phyloP scores from a whole-genome alignment of 1,140 invertebrate species.

The Parapsyche elsis region DNA sequence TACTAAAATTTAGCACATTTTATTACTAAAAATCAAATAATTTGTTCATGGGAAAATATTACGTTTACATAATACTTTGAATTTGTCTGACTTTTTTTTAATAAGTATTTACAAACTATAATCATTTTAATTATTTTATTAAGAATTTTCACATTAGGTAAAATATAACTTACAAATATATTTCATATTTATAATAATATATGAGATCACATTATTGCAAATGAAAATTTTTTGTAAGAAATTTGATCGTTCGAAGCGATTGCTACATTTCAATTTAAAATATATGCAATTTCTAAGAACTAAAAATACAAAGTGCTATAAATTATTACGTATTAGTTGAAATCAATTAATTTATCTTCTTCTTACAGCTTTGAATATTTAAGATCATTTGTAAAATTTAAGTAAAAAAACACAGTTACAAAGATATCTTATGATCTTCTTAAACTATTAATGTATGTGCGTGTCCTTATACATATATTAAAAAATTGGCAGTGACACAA shows the following conservation, averaged over 20 bases:
- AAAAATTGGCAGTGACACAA: constrained; percentile 12
- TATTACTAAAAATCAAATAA: neutral
- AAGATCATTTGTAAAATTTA: neutral
- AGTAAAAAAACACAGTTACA: neutral
- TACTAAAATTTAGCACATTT: neutral
- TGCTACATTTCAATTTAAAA: neutral
- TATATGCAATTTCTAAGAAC: neutral
- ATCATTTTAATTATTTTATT: neutral
- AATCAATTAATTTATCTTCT: neutral
- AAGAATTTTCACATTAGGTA: neutral
- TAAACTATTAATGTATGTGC: neutral
- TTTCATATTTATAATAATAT: neutral
- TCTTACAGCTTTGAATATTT: neutral
- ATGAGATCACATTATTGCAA: constrained; percentile 25
- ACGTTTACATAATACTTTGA: neutral
- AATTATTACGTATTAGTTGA: neutral
- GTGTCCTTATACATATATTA: constrained; percentile 6
- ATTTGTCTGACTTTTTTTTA: neutral
- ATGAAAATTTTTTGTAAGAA: neutral
- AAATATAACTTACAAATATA: neutral
- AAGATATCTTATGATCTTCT: neutral
- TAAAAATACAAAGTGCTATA: neutral
- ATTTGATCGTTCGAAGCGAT: neutral
- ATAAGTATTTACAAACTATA: neutral
- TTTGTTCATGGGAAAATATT: too few species aligned